phyloP scores from a whole-genome alignment of 1,140 invertebrate species.

The Acromyrmex heyeri region DNA sequence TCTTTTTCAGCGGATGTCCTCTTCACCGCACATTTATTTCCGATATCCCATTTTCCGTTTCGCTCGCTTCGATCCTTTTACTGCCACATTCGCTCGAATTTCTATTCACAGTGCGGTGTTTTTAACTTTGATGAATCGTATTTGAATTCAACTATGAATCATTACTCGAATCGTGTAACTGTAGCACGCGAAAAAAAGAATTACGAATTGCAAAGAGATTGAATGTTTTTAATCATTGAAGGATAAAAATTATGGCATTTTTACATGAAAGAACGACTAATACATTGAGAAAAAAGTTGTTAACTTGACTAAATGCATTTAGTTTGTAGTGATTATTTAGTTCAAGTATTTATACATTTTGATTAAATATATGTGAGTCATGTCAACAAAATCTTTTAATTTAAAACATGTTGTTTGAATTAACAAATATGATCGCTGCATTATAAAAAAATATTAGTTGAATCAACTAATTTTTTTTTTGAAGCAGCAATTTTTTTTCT shows the following conservation, averaged over 20 bases:
- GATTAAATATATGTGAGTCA: too few relatives aligned
- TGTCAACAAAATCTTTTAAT: too few relatives aligned
- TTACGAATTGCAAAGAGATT: not conserved
- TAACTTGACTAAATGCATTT: too few relatives aligned
- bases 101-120: constrained; percentile 56
- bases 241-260: not conserved
- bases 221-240: constrained; percentile 1
- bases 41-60: constrained; percentile 68
- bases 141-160: constrained; percentile 60
- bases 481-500: too few relatives aligned
- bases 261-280: not conserved
- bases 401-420: too few relatives aligned
- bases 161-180: constrained; percentile 47
- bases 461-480: too few relatives aligned
- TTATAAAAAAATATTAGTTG: too few relatives aligned
- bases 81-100: constrained; percentile 24
- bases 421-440: too few relatives aligned
- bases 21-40: constrained; percentile 61
- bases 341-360: too few relatives aligned
- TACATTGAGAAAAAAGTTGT: too few relatives aligned
- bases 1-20: constrained; percentile 18
- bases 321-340: too few relatives aligned
- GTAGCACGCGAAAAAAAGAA: not conserved
- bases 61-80: constrained; percentile 41
- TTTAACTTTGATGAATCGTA: constrained; percentile 72